Evolutionary conservation across 2,113 vertebrate species (phyloP).

Genomic region (Ptyas mucosa): DNA sequence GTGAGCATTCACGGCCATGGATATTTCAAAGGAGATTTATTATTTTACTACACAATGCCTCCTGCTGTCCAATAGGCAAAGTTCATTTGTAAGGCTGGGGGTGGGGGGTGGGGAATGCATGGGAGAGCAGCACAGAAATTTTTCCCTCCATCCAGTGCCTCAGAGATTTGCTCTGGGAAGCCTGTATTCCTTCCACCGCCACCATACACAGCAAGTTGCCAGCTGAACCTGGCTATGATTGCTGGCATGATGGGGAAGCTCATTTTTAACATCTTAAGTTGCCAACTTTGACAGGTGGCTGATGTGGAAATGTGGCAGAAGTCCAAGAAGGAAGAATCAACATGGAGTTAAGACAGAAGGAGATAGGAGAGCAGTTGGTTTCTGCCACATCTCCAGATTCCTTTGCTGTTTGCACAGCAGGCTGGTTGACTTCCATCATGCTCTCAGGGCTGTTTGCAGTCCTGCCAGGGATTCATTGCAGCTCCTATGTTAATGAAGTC

Average conservation of each 20-base stretch:
- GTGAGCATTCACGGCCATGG: not conserved
- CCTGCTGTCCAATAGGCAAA: not conserved
- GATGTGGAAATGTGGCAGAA: not conserved
- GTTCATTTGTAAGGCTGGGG: not conserved
- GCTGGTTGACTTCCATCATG: not conserved
- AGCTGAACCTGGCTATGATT: not conserved
- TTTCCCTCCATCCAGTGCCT: not conserved
- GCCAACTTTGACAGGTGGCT: not conserved
- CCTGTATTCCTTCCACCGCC: not conserved
- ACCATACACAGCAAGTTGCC: not conserved
- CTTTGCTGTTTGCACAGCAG: not conserved
- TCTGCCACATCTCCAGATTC: not conserved
- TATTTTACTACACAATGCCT: not conserved
- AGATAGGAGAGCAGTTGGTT: not conserved
- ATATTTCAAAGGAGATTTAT: not conserved
- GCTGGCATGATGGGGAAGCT: not conserved
- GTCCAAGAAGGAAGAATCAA: not conserved
- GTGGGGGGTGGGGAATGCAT: not conserved
- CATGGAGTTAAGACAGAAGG: not conserved
- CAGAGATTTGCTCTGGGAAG: not conserved
- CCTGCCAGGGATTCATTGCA: not conserved
- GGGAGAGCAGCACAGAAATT: not conserved
- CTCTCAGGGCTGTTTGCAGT: not conserved
- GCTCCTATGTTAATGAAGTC: not conserved
- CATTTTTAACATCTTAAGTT: not conserved